A percentile compares a stretch with the other conserved stretches of the same genome.
These are phyloP conservation scores for Heliconius hewitsoni DNA, from an alignment of 1,140 invertebrate species.

Conservation along the genomic window DNA sequence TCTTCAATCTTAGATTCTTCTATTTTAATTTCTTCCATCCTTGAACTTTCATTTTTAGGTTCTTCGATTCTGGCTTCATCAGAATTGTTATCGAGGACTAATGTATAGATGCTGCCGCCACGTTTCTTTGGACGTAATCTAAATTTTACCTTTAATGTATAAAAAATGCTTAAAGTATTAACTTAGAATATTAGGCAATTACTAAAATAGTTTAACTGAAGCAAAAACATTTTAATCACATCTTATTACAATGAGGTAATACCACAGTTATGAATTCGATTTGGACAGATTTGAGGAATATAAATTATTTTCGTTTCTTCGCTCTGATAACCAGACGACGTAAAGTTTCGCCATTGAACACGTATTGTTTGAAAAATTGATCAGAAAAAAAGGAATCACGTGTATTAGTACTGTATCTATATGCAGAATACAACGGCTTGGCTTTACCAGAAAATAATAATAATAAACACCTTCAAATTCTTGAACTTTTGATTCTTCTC, in stretches of 20 bases:
- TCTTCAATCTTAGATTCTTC: slow-evolving; percentile 49
- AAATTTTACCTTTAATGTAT: slow-evolving; percentile 65
- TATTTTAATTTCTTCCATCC: slow-evolving; percentile 36
- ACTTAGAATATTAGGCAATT: background rate
- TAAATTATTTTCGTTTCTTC: too few species aligned
- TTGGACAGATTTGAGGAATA: too few species aligned
- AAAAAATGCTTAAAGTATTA: background rate
- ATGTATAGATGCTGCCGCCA: slow-evolving; percentile 64
- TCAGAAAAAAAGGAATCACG: too few species aligned
- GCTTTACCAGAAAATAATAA: background rate
- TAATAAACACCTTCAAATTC: slow-evolving; percentile 66
- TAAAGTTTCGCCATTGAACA: too few species aligned
- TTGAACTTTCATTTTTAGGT: background rate
- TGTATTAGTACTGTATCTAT: background rate
- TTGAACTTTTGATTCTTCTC: slow-evolving; percentile 61
- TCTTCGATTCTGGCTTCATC: slow-evolving; percentile 44
- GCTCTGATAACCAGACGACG: too few species aligned
- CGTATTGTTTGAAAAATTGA: too few species aligned
- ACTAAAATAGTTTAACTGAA: too few species aligned
- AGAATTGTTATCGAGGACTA: slow-evolving; percentile 62
- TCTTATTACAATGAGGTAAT: too few species aligned
- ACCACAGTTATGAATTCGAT: too few species aligned
- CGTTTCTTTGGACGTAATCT: slow-evolving; percentile 66
- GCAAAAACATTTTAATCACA: too few species aligned
- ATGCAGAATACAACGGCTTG: background rate